Base-by-base conservation (phyloP, 2,888 invertebrate species). In the Hetaerina titia region DNA sequence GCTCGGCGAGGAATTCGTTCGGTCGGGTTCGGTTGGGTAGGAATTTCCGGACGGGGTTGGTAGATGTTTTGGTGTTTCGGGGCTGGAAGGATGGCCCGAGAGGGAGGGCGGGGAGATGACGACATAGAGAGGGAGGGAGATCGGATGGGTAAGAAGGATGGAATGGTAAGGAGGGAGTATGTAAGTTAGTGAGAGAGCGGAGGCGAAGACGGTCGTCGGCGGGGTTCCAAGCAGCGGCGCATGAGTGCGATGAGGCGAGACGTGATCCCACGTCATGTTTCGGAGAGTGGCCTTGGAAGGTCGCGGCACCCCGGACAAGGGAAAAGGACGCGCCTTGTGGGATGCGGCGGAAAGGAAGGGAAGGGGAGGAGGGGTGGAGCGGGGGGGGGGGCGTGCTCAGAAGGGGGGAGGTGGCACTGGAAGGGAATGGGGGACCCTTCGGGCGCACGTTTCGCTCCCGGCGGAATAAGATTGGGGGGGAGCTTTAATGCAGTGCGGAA, bases 241-340 rank as follows among this genome's bases (percentile, higher is more conserved):
- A 31, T 64, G 92, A 8, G 74, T 69, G 69, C 90, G 90, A 90
- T 90, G 90, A 45, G 64, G 45, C 92, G 92, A 92, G 69, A 92
- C 92, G 92, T 69, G 69, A 56, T 92, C 60, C 13, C 89, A 58
- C 89, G 89, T 58, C 89, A 58, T 63, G 25, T 64, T 56, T 69
- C n/a, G 31, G 69, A 57, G 56, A 74, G 56, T 92, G 92, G 92
- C 92, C 92, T 92, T 92, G 92, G 92, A 92, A 92, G 92, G 92
- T 92, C 92, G 92, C 92, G 74, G 92, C 56, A 31, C 45, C 92
- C 92, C 69, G 64, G 63, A 64, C 8, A 56, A 5, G 56, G 45
- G 56, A 15, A n/a, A 31, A 74, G 45, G 69, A n/a, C n/a, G n/a
- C 45, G 45, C 45, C 45, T 45, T 45, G 7, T 6, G 87, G 7